These are phyloP conservation scores for Rhimphoctona megacephalus DNA, from an alignment of 2,888 invertebrate species.

Conservation along the genomic window DNA sequence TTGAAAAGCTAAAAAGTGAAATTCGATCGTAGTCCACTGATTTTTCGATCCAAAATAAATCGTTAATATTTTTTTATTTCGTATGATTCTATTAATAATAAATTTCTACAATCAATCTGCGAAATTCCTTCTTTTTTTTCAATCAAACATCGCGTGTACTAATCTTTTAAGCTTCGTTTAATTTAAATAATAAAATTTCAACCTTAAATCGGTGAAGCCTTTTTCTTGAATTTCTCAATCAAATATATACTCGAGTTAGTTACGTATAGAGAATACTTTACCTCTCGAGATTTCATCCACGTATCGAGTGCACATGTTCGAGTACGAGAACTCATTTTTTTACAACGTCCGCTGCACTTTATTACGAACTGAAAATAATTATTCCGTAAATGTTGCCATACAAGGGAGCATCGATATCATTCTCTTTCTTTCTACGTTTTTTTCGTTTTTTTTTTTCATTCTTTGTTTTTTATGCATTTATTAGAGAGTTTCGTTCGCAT, in stretches of 20 bases:
- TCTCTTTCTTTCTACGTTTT: background rate
- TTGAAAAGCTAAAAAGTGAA: background rate
- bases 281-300: conserved; percentile 53
- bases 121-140: background rate
- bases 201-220: background rate
- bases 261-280: conserved; percentile 18
- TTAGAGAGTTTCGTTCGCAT: conserved; percentile 47
- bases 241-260: conserved; percentile 14
- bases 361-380: conserved; percentile 71
- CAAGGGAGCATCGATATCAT: conserved; percentile 12
- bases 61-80: background rate
- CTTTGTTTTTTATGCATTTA: conserved; percentile 55
- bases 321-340: conserved; percentile 34
- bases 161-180: background rate
- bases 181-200: background rate
- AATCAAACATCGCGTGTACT: background rate
- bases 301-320: conserved; percentile 50
- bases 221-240: conserved; percentile 28
- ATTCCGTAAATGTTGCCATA: conserved; percentile 64
- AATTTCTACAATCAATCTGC: background rate
- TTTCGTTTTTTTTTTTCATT: background rate
- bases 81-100: background rate
- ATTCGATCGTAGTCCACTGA: background rate
- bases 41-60: background rate
- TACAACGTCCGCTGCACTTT: conserved; percentile 44